Conservation (phyloP, 1,140 invertebrate species). For the Papilio polyxenes region DNA sequence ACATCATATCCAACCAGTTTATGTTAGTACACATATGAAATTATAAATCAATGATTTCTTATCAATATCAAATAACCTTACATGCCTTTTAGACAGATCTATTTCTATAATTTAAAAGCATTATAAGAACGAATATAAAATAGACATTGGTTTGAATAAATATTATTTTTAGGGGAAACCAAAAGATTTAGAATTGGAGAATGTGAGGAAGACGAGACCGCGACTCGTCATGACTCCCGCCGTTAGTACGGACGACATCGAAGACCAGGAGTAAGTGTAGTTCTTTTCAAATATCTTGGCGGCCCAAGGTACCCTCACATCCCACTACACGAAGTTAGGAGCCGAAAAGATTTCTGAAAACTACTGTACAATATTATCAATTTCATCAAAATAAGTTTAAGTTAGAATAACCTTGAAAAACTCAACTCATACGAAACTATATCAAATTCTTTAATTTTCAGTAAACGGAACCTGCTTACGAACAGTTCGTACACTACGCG, state of each 20-base stretch:
- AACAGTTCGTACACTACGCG: constrained; percentile 49
- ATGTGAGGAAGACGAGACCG: constrained; percentile 68
- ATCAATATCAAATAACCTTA: neutral
- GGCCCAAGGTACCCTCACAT: no score
- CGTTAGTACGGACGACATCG: constrained; percentile 74
- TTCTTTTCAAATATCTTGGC: no score
- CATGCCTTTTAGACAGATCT: no score
- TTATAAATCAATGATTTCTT: neutral
- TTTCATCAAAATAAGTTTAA: no score
- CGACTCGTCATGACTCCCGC: constrained; percentile 72
- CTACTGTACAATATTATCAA: no score
- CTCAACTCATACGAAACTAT: neutral
- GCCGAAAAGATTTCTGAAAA: no score
- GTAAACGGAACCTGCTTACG: constrained; percentile 47
- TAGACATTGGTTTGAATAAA: neutral
- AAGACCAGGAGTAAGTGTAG: constrained; percentile 53
- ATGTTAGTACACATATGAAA: constrained; percentile 46
- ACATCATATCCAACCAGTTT: constrained; percentile 43
- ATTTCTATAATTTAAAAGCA: no score
- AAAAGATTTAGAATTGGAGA: constrained; percentile 48
- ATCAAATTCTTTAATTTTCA: neutral
- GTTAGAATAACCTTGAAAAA: no score
- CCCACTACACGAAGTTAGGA: no score
- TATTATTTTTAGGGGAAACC: constrained; percentile 45
- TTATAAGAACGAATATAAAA: neutral